phyloP scores from a whole-genome alignment of 2,888 invertebrate genomes.

The Euplexia lucipara region DNA sequence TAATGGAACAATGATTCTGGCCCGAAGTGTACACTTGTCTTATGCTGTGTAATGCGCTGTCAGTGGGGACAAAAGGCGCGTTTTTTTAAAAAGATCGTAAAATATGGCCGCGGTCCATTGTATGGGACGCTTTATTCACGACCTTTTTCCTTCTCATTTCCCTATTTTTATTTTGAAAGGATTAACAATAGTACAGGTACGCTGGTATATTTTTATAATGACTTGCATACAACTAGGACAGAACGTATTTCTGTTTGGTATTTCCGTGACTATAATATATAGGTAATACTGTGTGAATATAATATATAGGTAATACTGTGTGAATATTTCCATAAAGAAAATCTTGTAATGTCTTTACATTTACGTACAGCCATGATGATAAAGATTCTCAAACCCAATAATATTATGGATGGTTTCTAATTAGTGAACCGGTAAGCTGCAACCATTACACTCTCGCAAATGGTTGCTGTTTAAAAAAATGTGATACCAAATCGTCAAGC shows the following conservation, averaged over 20 bases:
- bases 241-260: constrained; percentile 56
- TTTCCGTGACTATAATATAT: constrained; percentile 4
- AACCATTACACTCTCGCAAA: no score
- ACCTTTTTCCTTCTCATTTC: constrained; percentile 87
- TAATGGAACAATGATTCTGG: constrained; percentile 79
- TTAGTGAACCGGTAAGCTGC: no score
- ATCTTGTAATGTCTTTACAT: not conserved
- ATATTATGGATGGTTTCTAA: no score
- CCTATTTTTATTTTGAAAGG: constrained; percentile 87
- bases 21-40: constrained; percentile 85
- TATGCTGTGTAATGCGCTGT: constrained; percentile 86
- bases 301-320: not conserved
- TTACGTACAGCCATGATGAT: no score
- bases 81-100: constrained; percentile 81
- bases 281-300: not conserved
- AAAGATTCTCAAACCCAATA: no score
- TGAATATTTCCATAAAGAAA: not conserved
- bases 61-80: constrained; percentile 83
- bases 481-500: not conserved
- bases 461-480: no score
- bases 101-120: constrained; percentile 86
- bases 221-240: constrained; percentile 73
- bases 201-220: constrained; percentile 73
- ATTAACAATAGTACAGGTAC: constrained; percentile 87
- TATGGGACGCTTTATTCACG: constrained; percentile 79